Evolutionary conservation across 92 coral and sea anemone species (phyloP).

Genomic region (Micromussa lordhowensis): DNA sequence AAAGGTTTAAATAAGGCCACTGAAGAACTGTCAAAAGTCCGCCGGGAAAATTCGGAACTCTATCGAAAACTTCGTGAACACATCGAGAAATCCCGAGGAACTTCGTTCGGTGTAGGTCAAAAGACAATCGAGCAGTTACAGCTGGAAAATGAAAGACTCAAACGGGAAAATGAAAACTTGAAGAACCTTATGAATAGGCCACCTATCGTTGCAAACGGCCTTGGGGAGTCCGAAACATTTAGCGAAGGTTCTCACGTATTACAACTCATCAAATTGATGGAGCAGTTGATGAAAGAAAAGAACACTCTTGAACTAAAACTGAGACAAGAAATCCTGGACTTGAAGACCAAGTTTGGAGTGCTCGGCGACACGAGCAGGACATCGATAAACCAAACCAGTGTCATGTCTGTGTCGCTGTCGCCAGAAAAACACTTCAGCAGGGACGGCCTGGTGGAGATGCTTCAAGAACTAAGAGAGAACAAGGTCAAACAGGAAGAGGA

Average conservation of each 20-base stretch:
- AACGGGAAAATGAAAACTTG: slow-evolving; percentile 73
- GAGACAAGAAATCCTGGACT: slow-evolving; percentile 81
- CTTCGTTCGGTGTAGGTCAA: slow-evolving; percentile 25
- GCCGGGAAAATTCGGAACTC: slow-evolving; percentile 77
- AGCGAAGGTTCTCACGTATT: slow-evolving; percentile 67
- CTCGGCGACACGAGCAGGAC: slow-evolving; percentile 61
- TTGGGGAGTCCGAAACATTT: slow-evolving; percentile 46
- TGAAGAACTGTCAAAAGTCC: slow-evolving; percentile 66
- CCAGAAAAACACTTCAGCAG: slow-evolving; percentile 69
- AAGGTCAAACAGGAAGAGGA: slow-evolving; percentile 81
- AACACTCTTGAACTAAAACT: slow-evolving; percentile 79
- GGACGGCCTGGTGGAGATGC: slow-evolving; percentile 72
- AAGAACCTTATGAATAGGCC: slow-evolving; percentile 53
- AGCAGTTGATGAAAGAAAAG: slow-evolving; percentile 85
- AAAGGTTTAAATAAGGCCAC: slow-evolving; percentile 41
- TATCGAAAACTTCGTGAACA: slow-evolving; percentile 76
- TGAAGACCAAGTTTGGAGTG: slow-evolving; percentile 76
- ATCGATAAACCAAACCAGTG: slow-evolving; percentile 51
- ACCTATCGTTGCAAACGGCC: slow-evolving; percentile 12
- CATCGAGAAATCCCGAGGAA: slow-evolving; percentile 46
- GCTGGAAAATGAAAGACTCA: slow-evolving; percentile 71
- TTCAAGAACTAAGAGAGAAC: slow-evolving; percentile 74
- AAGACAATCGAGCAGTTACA: slow-evolving; percentile 61
- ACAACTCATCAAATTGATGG: slow-evolving; percentile 86
- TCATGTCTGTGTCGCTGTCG: slow-evolving; percentile 51